phyloP scores from a whole-genome alignment of 2,113 vertebrate species.

The Siphamia tubifer region DNA sequence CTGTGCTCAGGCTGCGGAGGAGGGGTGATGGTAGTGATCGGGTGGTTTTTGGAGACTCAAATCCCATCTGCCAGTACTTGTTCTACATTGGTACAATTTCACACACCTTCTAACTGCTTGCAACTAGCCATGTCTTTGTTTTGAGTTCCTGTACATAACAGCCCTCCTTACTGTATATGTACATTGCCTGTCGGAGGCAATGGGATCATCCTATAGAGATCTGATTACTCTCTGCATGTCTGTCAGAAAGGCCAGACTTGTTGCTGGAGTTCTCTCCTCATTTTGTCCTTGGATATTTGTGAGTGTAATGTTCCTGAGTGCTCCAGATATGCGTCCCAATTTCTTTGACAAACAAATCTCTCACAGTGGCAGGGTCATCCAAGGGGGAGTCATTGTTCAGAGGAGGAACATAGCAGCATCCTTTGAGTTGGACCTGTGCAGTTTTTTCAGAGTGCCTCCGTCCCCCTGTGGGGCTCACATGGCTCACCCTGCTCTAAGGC shows the following conservation, averaged over 20 bases:
- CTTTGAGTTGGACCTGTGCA: constrained; percentile 40
- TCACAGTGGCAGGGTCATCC: constrained; percentile 19
- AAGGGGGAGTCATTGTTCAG: constrained; percentile 22
- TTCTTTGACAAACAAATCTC: constrained; percentile 41
- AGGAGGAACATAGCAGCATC: constrained; percentile 35
- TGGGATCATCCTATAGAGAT: not conserved
- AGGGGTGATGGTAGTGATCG: not conserved
- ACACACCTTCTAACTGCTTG: not conserved
- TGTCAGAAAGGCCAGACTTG: not conserved
- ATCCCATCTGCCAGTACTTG: not conserved
- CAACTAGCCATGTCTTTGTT: not conserved
- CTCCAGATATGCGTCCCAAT: constrained; percentile 32
- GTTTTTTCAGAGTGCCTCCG: constrained; percentile 44
- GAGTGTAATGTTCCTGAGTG: constrained; percentile 14
- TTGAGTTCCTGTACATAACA: not conserved
- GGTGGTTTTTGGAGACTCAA: not conserved
- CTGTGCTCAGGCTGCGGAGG: constrained; percentile 13
- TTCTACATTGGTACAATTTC: not conserved
- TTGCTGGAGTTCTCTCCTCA: not conserved
- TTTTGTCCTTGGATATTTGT: constrained; percentile 33
- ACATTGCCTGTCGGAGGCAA: not conserved
- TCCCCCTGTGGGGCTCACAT: constrained; percentile 50
- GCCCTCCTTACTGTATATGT: not conserved
- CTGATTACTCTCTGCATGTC: not conserved
- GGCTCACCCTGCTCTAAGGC: constrained; percentile 55